phyloP scores from a whole-genome alignment of 1,140 invertebrate genomes.

The Anastrepha ludens region DNA sequence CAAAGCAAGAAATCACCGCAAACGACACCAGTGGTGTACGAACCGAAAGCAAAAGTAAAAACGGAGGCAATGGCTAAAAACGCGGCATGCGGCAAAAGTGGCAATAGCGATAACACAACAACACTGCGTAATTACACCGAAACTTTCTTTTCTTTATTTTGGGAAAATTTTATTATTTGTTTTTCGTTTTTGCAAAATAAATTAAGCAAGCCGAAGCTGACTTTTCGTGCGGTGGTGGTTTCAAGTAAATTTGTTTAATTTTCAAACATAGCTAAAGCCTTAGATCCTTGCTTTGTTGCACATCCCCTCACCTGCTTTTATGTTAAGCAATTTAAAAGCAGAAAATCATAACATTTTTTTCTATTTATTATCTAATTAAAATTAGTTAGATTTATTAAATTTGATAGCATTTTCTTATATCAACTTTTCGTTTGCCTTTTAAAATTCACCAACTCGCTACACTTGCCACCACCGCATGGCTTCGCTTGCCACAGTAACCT shows the following conservation, averaged over 20 bases:
- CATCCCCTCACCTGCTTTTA: background rate
- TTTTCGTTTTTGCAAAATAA: too few species aligned
- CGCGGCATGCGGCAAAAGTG: background rate
- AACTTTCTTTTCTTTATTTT: conserved; percentile 21
- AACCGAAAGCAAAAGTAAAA: conserved; percentile 47
- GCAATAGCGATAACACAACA: background rate
- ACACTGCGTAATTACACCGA: conserved; percentile 43
- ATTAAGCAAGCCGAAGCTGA: too few species aligned
- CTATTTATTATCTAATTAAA: background rate
- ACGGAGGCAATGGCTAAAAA: conserved; percentile 22
- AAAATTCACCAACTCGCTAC: background rate
- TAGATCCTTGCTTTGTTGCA: background rate
- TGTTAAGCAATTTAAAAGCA: too few species aligned
- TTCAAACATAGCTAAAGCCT: background rate
- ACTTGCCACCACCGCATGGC: background rate
- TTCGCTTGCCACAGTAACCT: conserved; percentile 57
- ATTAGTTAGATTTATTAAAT: background rate
- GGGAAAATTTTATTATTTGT: background rate
- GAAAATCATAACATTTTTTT: too few species aligned
- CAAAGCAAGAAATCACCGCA: background rate
- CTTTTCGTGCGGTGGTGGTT: too few species aligned
- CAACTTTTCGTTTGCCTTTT: background rate
- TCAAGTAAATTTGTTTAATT: too few species aligned
- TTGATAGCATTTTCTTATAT: background rate
- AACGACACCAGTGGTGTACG: background rate